Conservation (phyloP, 2,797 vertebrate species). For the Salarias fasciatus region DNA sequence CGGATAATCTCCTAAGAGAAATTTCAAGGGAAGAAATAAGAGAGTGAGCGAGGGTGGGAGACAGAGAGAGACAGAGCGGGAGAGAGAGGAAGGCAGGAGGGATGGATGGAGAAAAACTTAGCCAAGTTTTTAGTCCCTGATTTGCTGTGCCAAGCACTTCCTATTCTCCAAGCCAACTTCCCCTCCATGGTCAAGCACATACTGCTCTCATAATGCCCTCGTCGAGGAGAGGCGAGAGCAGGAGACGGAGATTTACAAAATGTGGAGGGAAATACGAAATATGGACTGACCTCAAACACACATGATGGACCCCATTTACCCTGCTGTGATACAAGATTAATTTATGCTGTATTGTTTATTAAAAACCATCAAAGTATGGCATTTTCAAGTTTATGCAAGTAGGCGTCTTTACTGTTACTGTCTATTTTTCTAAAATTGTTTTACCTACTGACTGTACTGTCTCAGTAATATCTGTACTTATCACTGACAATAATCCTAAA, state of each 20-base stretch:
- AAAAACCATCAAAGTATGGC: too few relatives aligned
- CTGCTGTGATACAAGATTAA: too few relatives aligned
- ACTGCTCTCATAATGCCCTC: conserved; percentile 66
- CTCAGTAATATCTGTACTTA: too few relatives aligned
- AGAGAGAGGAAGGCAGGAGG: conserved; percentile 31
- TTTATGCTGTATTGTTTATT: too few relatives aligned
- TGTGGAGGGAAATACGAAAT: conserved; percentile 1
- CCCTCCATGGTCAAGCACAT: conserved; percentile 78
- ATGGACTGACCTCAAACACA: not conserved
- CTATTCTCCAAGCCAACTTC: conserved; percentile 78
- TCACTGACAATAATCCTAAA: too few relatives aligned
- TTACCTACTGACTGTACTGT: too few relatives aligned
- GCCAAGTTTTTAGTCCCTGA: conserved; percentile 81
- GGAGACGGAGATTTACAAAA: not conserved
- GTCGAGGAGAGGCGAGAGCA: conserved; percentile 28
- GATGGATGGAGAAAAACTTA: conserved; percentile 77
- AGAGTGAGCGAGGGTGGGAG: conserved; percentile 43
- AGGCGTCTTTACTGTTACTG: too few relatives aligned
- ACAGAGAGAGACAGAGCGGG: conserved; percentile 37
- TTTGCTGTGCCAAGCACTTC: conserved; percentile 85
- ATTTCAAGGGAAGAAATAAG: conserved; percentile 82
- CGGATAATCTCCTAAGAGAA: conserved; percentile 87
- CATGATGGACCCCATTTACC: too few relatives aligned
- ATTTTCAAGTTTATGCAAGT: too few relatives aligned
- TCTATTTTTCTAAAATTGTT: too few relatives aligned